These are phyloP conservation scores for Aspidiotus rigidus DNA, from an alignment of 2,888 invertebrate genomes.

Conservation along the genomic window DNA sequence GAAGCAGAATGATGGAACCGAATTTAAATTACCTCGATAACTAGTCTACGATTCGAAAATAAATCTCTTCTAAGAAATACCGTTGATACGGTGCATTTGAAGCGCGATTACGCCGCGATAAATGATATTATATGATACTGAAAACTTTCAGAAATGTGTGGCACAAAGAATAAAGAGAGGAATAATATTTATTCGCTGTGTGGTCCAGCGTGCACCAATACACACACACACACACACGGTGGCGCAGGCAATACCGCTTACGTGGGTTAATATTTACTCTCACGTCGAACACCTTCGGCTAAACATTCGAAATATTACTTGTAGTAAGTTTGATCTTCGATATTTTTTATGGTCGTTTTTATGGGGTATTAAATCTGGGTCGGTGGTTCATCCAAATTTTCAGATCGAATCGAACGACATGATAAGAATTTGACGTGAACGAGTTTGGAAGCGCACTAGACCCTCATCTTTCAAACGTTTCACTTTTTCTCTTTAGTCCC, in stretches of 20 bases:
- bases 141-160: too few species aligned
- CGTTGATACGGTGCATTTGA: too few species aligned
- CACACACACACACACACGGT: constrained; percentile 2
- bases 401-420: background rate
- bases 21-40: too few species aligned
- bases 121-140: too few species aligned
- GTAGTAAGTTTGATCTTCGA: constrained; percentile 13
- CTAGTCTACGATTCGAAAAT: too few species aligned
- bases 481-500: too few species aligned
- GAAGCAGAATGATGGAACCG: too few species aligned
- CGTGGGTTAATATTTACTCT: background rate
- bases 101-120: too few species aligned
- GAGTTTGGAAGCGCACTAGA: too few species aligned
- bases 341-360: constrained; percentile 25
- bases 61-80: too few species aligned
- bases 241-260: too few species aligned
- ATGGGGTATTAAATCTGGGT: constrained; percentile 32
- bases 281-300: background rate
- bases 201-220: constrained; percentile 7
- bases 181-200: constrained; percentile 19
- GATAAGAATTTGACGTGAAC: background rate
- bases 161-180: constrained; percentile 19
- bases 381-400: constrained; percentile 1
- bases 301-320: background rate
- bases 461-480: too few species aligned